phyloP scores from a whole-genome alignment of 1,140 invertebrate genomes.

The Tigriopus japonicus region DNA sequence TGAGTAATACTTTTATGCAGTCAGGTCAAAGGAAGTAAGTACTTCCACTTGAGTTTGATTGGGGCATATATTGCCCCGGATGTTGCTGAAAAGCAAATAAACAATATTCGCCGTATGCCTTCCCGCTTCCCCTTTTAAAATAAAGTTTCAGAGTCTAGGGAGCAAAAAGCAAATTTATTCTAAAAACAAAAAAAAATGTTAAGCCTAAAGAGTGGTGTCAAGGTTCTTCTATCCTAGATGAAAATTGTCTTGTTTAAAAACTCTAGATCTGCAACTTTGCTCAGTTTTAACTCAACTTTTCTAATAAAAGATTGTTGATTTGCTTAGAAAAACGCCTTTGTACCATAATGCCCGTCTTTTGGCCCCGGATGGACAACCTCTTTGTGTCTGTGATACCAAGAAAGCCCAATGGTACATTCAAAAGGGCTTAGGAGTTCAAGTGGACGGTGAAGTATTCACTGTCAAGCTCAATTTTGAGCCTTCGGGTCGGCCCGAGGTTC shows the following conservation, averaged over 20 bases:
- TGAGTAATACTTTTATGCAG: no score
- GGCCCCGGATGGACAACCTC: conserved; percentile 53
- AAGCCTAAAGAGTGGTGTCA: no score
- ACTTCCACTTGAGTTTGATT: no score
- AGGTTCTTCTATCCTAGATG: no score
- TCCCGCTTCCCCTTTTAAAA: neutral
- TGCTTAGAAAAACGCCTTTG: conserved; percentile 32
- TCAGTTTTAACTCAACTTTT: neutral
- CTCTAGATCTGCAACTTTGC: neutral
- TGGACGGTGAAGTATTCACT: conserved; percentile 46
- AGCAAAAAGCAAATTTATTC: neutral
- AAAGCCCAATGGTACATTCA: conserved; percentile 53
- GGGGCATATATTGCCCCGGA: neutral
- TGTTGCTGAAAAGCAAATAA: neutral
- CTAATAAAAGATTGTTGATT: no score
- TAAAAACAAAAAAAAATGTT: no score
- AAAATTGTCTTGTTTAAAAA: no score
- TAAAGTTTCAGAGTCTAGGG: neutral
- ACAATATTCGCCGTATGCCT: neutral
- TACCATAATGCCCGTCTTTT: conserved; percentile 60
- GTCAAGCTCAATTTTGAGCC: conserved; percentile 62
- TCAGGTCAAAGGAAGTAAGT: no score
- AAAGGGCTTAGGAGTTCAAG: conserved; percentile 41
- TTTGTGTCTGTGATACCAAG: conserved; percentile 59
- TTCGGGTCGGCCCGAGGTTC: conserved; percentile 44